These are phyloP conservation scores for Drosophila niveifrons DNA, from an alignment of 2,888 invertebrate genomes.

Conservation along the genomic window DNA sequence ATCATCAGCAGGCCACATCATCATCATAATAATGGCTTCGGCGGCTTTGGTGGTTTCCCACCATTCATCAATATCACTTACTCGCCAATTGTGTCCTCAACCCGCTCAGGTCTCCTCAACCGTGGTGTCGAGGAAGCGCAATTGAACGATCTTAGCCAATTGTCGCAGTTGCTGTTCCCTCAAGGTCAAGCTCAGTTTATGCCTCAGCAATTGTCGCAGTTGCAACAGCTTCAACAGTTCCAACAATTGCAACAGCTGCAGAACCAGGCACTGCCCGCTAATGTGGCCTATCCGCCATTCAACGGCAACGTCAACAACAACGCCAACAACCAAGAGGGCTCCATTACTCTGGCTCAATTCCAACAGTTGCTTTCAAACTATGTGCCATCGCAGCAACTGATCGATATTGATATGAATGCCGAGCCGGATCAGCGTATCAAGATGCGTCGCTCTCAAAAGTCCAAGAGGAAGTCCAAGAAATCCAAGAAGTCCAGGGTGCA, in stretches of 20 bases:
- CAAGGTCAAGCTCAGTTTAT: not conserved
- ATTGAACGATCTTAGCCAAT: conserved; percentile 1
- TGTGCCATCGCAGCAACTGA: not conserved
- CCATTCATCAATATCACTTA: conserved; percentile 52
- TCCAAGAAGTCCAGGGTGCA: conserved; percentile 24
- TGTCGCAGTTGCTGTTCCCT: conserved; percentile 25
- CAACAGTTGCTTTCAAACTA: conserved; percentile 12
- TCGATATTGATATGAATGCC: not conserved
- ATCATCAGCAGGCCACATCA: conserved; percentile 13
- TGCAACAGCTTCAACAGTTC: conserved; percentile 3
- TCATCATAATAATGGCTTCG: not conserved
- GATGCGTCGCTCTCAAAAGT: conserved; percentile 34
- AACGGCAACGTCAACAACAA: not conserved
- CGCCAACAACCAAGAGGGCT: not conserved
- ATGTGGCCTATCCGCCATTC: conserved; percentile 13
- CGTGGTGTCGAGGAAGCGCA: not conserved
- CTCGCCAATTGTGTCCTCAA: conserved; percentile 18
- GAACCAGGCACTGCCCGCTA: not conserved
- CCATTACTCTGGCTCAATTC: not conserved
- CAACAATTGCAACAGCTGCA: conserved; percentile 7
- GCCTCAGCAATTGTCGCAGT: conserved; percentile 4
- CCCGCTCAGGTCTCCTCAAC: not conserved
- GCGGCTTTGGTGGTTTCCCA: not conserved
- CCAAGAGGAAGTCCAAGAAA: conserved; percentile 39
- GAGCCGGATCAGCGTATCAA: not conserved